Conservation (phyloP, 2,888 invertebrate genomes). For the Leptura quadrifasciata region DNA sequence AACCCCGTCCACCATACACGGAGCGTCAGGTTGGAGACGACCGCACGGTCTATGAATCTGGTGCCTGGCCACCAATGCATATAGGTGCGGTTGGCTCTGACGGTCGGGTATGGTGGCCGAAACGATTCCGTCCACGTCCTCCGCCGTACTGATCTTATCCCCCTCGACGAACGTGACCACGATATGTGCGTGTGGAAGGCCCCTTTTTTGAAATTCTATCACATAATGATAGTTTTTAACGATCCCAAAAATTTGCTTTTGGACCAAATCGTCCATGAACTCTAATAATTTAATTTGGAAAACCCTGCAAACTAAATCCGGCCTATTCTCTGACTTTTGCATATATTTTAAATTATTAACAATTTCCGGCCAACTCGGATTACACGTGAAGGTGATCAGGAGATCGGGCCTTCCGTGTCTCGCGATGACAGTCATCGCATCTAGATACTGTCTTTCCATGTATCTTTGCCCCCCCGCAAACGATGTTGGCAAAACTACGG, state of each 20-base stretch:
- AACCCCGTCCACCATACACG: too few species aligned
- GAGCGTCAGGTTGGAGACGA: too few species aligned
- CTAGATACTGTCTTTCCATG: constrained; percentile 6
- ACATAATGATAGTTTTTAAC: constrained; percentile 38
- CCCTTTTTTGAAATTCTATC: constrained; percentile 45
- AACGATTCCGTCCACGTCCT: too few species aligned
- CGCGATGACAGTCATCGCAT: constrained; percentile 28
- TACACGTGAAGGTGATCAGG: too few species aligned
- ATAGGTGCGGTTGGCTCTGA: too few species aligned
- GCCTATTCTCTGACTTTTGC: constrained; percentile 34
- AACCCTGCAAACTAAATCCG: constrained; percentile 4
- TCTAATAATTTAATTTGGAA: constrained; percentile 35
- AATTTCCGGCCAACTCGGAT: too few species aligned
- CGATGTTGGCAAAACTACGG: constrained; percentile 12
- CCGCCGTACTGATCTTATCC: too few species aligned
- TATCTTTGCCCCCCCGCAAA: constrained; percentile 27
- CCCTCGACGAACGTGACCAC: constrained; percentile 36
- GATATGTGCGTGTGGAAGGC: constrained; percentile 43
- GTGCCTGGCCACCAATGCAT: too few species aligned
- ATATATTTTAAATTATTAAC: neutral
- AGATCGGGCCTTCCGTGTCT: too few species aligned
- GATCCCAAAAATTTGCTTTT: constrained; percentile 39
- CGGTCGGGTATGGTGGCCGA: too few species aligned
- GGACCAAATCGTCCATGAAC: constrained; percentile 38
- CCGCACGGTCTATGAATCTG: too few species aligned